Evolutionary conservation across 2,113 vertebrate genomes (phyloP).

Genomic region (Aegypius monachus): DNA sequence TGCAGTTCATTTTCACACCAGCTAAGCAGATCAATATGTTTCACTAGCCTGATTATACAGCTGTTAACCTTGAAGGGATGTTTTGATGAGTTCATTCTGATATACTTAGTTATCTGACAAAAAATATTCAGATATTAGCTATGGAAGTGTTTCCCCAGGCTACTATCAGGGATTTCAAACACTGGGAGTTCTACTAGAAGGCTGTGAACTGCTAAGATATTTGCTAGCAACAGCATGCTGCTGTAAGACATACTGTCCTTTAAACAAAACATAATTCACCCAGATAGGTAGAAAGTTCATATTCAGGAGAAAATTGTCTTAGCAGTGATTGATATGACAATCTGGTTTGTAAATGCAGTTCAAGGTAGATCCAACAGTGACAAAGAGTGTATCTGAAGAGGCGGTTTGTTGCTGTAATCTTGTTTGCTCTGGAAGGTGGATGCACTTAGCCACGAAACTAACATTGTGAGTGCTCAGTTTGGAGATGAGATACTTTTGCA

Average conservation of each 20-base stretch:
- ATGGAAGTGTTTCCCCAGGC: neutral
- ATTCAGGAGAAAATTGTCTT: neutral
- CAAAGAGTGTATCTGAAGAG: neutral
- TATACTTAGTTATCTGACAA: neutral
- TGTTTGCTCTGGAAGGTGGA: neutral
- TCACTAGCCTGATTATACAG: neutral
- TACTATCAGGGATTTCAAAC: neutral
- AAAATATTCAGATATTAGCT: neutral
- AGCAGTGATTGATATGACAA: neutral
- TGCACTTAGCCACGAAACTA: neutral
- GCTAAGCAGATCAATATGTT: neutral
- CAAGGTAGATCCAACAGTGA: neutral
- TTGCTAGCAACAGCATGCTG: neutral
- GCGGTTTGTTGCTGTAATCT: neutral
- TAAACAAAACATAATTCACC: neutral
- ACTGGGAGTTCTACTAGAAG: neutral
- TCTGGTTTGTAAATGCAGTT: neutral
- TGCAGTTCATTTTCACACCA: neutral
- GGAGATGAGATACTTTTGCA: neutral
- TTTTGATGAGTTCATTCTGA: neutral
- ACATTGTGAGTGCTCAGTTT: neutral
- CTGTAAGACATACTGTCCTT: neutral
- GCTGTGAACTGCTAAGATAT: neutral
- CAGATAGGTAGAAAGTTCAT: neutral
- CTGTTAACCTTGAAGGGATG: neutral